These are phyloP conservation scores for Crotalus tigris DNA, from an alignment of 2,113 vertebrate species.

Conservation along the genomic window DNA sequence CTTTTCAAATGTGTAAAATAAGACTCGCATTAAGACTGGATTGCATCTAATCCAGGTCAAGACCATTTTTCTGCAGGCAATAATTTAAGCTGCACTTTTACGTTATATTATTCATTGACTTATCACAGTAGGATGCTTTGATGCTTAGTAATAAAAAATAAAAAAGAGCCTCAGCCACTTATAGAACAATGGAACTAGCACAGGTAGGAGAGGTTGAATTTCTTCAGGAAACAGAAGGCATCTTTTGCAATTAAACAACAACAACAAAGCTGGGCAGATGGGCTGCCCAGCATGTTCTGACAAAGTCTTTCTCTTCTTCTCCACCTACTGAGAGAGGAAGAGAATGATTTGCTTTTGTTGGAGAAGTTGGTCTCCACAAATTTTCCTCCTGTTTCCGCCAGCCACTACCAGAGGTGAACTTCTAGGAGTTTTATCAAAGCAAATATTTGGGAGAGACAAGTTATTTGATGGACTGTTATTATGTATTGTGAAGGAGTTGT, in stretches of 20 bases:
- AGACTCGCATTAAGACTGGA: background rate
- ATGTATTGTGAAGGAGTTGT: background rate
- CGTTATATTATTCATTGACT: background rate
- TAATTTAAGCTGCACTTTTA: background rate
- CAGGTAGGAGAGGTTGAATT: background rate
- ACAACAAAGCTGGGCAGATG: background rate
- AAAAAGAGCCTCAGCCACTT: background rate
- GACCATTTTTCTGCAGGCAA: background rate
- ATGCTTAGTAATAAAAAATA: background rate
- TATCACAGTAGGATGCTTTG: background rate
- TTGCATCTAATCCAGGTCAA: background rate
- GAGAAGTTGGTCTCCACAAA: background rate
- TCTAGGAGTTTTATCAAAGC: background rate
- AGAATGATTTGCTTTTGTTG: slow-evolving; percentile 1
- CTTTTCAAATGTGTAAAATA: background rate
- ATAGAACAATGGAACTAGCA: background rate
- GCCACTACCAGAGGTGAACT: slow-evolving; percentile 10
- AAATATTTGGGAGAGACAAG: background rate
- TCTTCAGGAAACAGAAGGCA: background rate
- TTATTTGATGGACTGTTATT: background rate
- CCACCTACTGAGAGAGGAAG: background rate
- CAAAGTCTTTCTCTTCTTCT: background rate
- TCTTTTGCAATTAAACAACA: slow-evolving; percentile 8
- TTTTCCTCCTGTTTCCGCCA: background rate
- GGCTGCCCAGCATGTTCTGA: background rate